Evolutionary conservation across 2,113 vertebrate species (phyloP), one percentile per base, ranked within the genome.

Genomic region (Camelus bactrianus): DNA sequence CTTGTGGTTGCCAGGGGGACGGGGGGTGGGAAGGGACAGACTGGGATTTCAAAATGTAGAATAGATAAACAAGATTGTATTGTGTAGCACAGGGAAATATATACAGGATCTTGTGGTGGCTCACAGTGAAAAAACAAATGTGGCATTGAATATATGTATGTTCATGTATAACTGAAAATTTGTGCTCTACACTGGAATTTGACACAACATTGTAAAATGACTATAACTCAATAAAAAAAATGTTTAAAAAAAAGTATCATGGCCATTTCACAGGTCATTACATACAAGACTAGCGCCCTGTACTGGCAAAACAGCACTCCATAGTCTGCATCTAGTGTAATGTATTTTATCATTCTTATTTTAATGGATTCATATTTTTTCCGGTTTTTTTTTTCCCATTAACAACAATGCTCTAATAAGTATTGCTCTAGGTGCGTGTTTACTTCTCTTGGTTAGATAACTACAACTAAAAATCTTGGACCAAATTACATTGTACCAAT

Each of bases 181-280:
- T 42, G 38, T 42, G 38, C 38, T 42, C 38, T 42, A 42, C 38
- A 42, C 38, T 42, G 38, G 38, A 42, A 42, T 42, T 42, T 42
- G 38, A 42, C 38, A 42, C 38, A 42, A 42, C 38, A 42, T 42
- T 42, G 38, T 42, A 42, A 42, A 42, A 42, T 42, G 38, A 42
- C 38, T 42, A 42, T 42, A 42, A 42, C 38, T 42, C 38, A 42
- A 42, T 42, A 42, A 42, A 42, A 42, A 42, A 42, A 42, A 42
- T 42, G 38, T 42, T 42, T 42, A 42, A 42, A n/a, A 92, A 60
- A 48, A 86, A 85, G 13, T 60, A 56, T 73, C 86, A 62, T 35
- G 35, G 73, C 38, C 35, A 56, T 87, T 73, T 96, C 73, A 86
- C 14, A 85, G 79, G 35, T 58, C 79, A 79, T 91, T 91, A 73